Conservation (phyloP, 2,113 vertebrate species). For the Percina caprodes region DNA sequence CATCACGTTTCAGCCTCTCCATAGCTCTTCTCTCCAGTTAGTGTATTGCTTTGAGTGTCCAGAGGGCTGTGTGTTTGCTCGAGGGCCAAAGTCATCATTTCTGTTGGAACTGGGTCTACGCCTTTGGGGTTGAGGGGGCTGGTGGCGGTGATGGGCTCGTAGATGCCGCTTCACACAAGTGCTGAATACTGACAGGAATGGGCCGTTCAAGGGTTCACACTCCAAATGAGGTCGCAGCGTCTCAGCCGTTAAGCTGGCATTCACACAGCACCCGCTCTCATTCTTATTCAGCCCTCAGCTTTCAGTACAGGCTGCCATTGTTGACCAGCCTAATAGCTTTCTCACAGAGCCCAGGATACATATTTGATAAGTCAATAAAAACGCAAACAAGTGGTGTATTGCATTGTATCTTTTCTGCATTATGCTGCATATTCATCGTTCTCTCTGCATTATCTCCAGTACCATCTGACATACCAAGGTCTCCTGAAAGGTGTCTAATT, state of each 20-base stretch:
- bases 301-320: conserved; percentile 65
- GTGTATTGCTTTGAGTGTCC: conserved; percentile 37
- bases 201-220: conserved; percentile 44
- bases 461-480: conserved; percentile 2
- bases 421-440: conserved; percentile 34
- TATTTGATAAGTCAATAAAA: conserved; percentile 76
- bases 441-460: conserved; percentile 14
- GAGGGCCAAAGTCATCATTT: conserved; percentile 64
- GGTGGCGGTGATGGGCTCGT: conserved; percentile 23
- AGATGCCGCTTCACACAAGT: conserved; percentile 50
- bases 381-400: conserved; percentile 53
- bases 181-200: conserved; percentile 56
- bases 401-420: conserved; percentile 39
- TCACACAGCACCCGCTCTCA: conserved; percentile 43
- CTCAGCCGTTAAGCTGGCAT: conserved; percentile 59
- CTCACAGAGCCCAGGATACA: conserved; percentile 40
- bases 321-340: conserved; percentile 73
- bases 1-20: conserved; percentile 8
- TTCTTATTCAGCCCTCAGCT: conserved; percentile 65
- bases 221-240: conserved; percentile 59
- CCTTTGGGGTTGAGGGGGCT: conserved; percentile 45
- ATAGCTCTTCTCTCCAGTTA: conserved; percentile 15
- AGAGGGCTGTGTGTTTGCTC: conserved; percentile 53
- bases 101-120: conserved; percentile 50
- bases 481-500: background rate